Evolutionary conservation across 2,888 invertebrate genomes (phyloP), one percentile per base, ranked within the genome.

Genomic region (Drosophila vallismaia): DNA sequence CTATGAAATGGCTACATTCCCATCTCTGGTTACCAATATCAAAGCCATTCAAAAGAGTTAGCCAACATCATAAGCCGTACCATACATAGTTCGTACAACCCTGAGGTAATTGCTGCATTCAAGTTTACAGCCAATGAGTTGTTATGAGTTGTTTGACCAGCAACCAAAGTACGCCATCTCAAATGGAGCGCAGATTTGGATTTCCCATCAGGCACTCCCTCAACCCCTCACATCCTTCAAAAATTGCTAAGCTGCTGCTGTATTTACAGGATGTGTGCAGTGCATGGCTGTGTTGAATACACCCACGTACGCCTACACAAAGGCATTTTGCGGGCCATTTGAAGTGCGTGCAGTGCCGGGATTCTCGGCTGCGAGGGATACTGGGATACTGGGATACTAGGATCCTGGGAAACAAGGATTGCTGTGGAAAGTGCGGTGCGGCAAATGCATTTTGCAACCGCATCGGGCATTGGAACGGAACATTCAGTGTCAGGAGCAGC

Each of bases 71-170:
- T 14, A 46, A 66, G 63, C 52, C 44, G 12, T 19, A 19, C 19
- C 19, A 19, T 19, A 19, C 19, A 19, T 19, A 19, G 19, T 9
- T 10, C 40, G 33, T n/a, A 10, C 48, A 36, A 29, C 8, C 9
- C n/a, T n/a, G 68, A 31, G 26, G 44, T 71, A 63, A 59, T 71
- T 55, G 45, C 54, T 64, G 50, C 66, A 68, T 56, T 52, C 49
- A 66, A 58, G 54, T 71, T 68, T 62, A 58, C 66, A 42, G 68
- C 48, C 60, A 52, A 52, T 76, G 60, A 28, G 42, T 36, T 69
- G 78, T 71, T 69, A 73, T 74, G 58, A 67, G 70, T 63, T 54
- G 46, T 66, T 70, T 55, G 69, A 55, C 55, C 49, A 67, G 49
- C 55, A 49, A 50, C 36, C 59, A 64, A 58, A 71, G 77, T 79